These are phyloP conservation scores for Stomatorhinus ivindoensis DNA, from an alignment of 2,113 vertebrate species.

Conservation along the genomic window DNA sequence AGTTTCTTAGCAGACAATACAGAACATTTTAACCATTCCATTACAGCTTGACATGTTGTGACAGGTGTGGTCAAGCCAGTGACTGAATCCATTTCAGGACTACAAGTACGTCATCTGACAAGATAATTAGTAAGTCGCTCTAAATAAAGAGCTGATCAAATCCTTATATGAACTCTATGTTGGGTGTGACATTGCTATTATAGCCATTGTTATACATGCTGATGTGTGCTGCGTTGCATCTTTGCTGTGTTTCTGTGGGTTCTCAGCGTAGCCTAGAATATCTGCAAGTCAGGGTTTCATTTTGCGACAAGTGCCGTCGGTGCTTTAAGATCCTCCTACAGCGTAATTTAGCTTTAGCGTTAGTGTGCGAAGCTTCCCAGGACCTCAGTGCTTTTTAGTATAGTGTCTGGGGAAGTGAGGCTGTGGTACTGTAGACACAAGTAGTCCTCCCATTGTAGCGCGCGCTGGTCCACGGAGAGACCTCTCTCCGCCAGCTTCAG, in stretches of 20 bases:
- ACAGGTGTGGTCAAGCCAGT: neutral
- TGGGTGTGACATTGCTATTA: neutral
- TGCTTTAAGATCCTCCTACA: neutral
- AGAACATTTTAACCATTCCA: neutral
- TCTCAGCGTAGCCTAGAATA: neutral
- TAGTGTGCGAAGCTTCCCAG: slow-evolving; percentile 32
- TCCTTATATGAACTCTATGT: neutral
- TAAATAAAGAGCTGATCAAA: neutral
- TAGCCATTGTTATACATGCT: neutral
- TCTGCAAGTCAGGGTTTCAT: neutral
- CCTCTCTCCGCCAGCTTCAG: slow-evolving; percentile 61
- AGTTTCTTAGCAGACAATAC: neutral
- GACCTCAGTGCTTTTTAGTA: slow-evolving; percentile 38
- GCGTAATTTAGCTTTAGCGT: neutral
- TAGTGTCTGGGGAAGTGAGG: slow-evolving; percentile 36
- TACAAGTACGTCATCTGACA: neutral
- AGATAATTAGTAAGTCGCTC: neutral
- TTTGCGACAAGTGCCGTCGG: neutral
- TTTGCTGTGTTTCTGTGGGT: neutral
- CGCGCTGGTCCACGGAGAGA: slow-evolving; percentile 10
- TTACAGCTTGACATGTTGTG: neutral
- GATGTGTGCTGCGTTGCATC: neutral
- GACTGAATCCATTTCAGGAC: neutral
- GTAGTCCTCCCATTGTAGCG: slow-evolving; percentile 60
- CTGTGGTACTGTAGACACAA: slow-evolving; percentile 67